Conservation (phyloP, 2,113 vertebrate species). For the Terrapene triunguis region DNA sequence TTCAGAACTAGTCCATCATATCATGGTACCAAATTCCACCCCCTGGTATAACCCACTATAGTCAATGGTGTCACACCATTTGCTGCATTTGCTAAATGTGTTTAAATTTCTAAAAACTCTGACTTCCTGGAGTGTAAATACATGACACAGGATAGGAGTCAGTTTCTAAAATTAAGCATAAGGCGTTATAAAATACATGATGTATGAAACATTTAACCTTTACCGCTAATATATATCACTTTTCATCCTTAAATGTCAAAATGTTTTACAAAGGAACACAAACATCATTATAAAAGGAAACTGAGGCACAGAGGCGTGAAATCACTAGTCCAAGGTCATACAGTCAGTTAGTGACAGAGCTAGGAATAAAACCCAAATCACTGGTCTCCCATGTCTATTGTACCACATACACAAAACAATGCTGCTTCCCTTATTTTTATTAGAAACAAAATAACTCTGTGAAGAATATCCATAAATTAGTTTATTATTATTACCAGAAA, state of each 20-base stretch:
- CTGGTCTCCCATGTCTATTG: neutral
- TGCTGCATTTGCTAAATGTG: neutral
- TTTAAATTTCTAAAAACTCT: neutral
- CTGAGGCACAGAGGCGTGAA: neutral
- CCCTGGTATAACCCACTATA: neutral
- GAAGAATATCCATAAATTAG: neutral
- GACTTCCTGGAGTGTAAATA: neutral
- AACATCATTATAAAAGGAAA: neutral
- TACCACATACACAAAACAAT: neutral
- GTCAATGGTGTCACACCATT: accelerated
- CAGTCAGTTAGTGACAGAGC: neutral
- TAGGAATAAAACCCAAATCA: neutral
- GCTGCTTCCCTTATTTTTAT: neutral
- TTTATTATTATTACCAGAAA: neutral
- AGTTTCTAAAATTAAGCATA: neutral
- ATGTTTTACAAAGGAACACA: neutral
- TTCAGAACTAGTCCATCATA: neutral
- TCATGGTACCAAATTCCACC: neutral
- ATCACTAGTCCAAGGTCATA: neutral
- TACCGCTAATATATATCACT: too few relatives aligned
- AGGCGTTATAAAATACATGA: neutral
- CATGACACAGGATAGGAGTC: neutral
- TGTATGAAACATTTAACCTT: neutral
- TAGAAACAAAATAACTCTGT: neutral
- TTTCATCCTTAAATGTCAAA: neutral